phyloP scores from a whole-genome alignment of 2,888 invertebrate species.

The Pegoplata infirma region DNA sequence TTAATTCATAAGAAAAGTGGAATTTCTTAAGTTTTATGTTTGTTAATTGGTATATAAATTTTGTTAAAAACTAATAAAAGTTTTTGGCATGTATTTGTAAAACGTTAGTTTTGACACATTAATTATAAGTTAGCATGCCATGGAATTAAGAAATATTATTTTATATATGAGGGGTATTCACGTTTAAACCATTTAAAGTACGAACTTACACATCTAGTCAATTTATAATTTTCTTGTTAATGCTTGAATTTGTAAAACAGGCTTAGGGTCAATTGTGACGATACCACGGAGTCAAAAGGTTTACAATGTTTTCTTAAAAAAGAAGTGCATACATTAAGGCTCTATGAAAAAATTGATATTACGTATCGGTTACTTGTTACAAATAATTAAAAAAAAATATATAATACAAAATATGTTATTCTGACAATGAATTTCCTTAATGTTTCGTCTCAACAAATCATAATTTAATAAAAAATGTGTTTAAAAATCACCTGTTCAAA shows the following conservation, averaged over 20 bases:
- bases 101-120: constrained; percentile 38
- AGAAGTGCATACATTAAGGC: too few relatives aligned
- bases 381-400: too few relatives aligned
- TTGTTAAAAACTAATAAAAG: constrained; percentile 36
- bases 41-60: not conserved
- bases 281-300: too few relatives aligned
- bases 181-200: too few relatives aligned
- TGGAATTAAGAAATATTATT: not conserved
- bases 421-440: not conserved
- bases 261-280: too few relatives aligned
- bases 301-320: too few relatives aligned
- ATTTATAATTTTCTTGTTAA: too few relatives aligned
- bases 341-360: too few relatives aligned
- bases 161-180: not conserved
- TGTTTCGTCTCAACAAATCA: not conserved
- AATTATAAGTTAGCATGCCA: constrained; percentile 35
- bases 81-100: constrained; percentile 12
- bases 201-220: too few relatives aligned
- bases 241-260: too few relatives aligned
- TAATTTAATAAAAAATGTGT: not conserved
- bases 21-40: not conserved
- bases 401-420: too few relatives aligned
- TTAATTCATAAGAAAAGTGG: not conserved
- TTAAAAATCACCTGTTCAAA: not conserved
- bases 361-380: too few relatives aligned